Conservation (phyloP, 1,140 invertebrate species). For the Pararge aegeria region DNA sequence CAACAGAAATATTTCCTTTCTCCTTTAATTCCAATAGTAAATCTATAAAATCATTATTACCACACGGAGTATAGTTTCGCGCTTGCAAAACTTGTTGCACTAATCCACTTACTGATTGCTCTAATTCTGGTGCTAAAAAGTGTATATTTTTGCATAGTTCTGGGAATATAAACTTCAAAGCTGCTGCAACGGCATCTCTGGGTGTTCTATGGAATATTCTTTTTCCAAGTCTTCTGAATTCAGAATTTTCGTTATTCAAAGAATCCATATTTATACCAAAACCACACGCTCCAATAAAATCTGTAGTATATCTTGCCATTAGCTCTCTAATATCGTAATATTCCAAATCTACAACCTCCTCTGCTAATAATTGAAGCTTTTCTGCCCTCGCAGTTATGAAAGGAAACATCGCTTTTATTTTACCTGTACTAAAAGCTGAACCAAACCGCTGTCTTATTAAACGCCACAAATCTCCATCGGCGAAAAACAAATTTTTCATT, state of each 20-base stretch:
- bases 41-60: conserved; percentile 39
- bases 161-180: conserved; percentile 33
- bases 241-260: conserved; percentile 35
- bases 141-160: conserved; percentile 28
- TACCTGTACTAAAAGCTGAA: conserved; percentile 83
- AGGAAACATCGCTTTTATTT: conserved; percentile 81
- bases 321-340: conserved; percentile 57
- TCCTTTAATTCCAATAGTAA: conserved; percentile 35
- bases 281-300: conserved; percentile 38
- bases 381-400: conserved; percentile 73
- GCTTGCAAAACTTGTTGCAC: conserved; percentile 44
- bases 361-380: conserved; percentile 62
- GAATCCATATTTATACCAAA: conserved; percentile 39
- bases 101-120: conserved; percentile 28
- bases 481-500: conserved; percentile 76
- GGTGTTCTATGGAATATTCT: conserved; percentile 32
- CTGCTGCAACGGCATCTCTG: conserved; percentile 21
- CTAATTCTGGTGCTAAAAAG: conserved; percentile 31
- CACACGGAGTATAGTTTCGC: conserved; percentile 33
- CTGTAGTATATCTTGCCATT: conserved; percentile 40
- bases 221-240: conserved; percentile 36
- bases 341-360: conserved; percentile 48
- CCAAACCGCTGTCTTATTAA: conserved; percentile 81
- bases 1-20: conserved; percentile 30
- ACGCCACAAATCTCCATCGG: conserved; percentile 81